Evolutionary conservation across 2,888 invertebrate genomes (phyloP).

Genomic region (Yponomeuta malinellus): DNA sequence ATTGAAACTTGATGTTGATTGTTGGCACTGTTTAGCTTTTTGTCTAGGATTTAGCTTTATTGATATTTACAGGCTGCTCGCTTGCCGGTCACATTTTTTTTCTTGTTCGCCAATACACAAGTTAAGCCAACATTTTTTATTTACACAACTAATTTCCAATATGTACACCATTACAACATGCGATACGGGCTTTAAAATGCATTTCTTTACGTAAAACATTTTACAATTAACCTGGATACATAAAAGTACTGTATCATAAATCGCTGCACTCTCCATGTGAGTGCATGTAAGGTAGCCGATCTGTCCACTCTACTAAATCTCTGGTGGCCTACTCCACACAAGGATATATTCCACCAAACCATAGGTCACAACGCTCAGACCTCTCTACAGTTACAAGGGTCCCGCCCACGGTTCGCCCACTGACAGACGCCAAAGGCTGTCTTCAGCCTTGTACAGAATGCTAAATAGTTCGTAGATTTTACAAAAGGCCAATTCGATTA

Average conservation of each 20-base stretch:
- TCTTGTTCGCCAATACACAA: too few relatives aligned
- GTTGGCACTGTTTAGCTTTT: too few relatives aligned
- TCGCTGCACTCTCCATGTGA: neutral
- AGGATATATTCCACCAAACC: neutral
- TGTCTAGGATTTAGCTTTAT: too few relatives aligned
- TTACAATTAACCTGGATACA: neutral
- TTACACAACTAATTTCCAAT: too few relatives aligned
- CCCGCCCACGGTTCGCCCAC: slow-evolving; percentile 5
- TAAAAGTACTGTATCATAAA: neutral
- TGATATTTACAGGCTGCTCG: too few relatives aligned
- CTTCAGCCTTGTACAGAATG: neutral
- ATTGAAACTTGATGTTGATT: too few relatives aligned
- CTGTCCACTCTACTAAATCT: neutral
- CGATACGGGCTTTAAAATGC: neutral
- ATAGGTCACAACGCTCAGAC: neutral
- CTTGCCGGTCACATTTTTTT: too few relatives aligned
- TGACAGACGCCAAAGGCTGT: neutral
- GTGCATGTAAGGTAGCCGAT: neutral
- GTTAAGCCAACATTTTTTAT: too few relatives aligned
- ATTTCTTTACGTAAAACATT: neutral
- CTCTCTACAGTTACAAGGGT: neutral
- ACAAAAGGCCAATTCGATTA: too few relatives aligned
- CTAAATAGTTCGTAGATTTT: too few relatives aligned
- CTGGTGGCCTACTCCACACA: neutral
- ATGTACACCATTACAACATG: too few relatives aligned